Evolutionary conservation across 1,140 invertebrate genomes (phyloP), one percentile per base, ranked within the genome.

Genomic region (Drosophila auraria): DNA sequence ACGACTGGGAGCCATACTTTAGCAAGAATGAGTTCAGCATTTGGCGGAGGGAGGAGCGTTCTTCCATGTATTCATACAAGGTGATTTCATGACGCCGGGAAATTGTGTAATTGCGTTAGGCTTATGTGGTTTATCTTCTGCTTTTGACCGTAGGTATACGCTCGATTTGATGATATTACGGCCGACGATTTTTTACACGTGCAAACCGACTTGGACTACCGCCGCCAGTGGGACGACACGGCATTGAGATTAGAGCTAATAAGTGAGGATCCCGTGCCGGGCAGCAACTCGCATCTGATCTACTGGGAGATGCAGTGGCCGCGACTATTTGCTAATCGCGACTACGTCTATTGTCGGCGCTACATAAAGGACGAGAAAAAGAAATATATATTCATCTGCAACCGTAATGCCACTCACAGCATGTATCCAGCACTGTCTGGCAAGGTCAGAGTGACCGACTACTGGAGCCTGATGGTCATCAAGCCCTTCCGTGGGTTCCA

Each of bases 301-400:
- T 97, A 98, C 86, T 98, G 97, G 97, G 97, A 97, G 93, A 96
- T 97, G 93, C 94, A 96, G 71, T 98, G 97, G 96, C 97, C 97
- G 95, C 95, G 94, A 89, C 93, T 98, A 74, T 98, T 98, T 93
- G 94, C 96, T 3, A 98, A 98, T 92, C 94, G 97, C 36, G 97
- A 98, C 92, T 98, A 98, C 90, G 96, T 98, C 0, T 98, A 97
- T 92, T 95, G 97, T 73, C 94, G 97, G 6, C 94, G 96, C 7
- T 97, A 96, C 91, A 78, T 95, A 7, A 93, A 95, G 33, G 95
- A 96, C 82, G 91, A 94, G 0, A 73, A 87, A 15, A 89, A 91
- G 23, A 94, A 94, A 58, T 62, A 94, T 6, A 94, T 95, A 56
- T 83, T 94, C 11, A 93, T 95, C 15, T 93, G 93, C 58, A 94